Evolutionary conservation across 1,140 invertebrate genomes (phyloP), one percentile per base, ranked within the genome.

Genomic region (Samia ricini): DNA sequence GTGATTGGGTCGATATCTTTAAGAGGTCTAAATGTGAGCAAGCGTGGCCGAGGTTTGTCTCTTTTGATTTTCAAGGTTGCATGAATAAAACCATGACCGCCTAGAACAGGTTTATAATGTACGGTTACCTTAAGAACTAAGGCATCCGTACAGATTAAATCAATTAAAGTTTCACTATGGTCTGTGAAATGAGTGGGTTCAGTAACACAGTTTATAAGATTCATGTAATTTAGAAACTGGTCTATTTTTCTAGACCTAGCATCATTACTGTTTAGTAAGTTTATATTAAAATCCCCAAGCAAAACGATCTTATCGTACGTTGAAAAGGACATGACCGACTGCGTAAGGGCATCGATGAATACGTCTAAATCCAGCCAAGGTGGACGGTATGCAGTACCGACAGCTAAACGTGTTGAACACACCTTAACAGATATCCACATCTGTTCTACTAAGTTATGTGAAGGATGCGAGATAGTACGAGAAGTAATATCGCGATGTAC

Each of bases 321-420:
- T 20, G 63, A 49, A 49, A 72, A 56, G 0, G 24, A 23, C 22
- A 29, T 60, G 15, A 74, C 49, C 15, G 66, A 68, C 15, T 50
- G 8, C 18, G 19, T 56, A 1, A 77, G 18, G 15, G 65, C 61
- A 20, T 71, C 69, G 0, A 72, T 15, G 18, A 63, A 67, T 0
- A n/a, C 24, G 22, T 20, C 6, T 20, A 66, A 36, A 4, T 49
- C 15, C 7, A 74, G 20, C 19, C 61, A 58, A 4, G 69, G 67
- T 6, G 74, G 68, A 29, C 74, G 57, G 18, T 72, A 74, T 1
- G 70, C 70, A 5, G 72, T 77, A 8, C 72, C 75, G 0, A 77
- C 22, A 12, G 33, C 33, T 7, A 36, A 12, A 0, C 57, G 59
- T 18, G 10, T 36, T 2, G 33, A 36, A 36, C 4, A 36, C 5